These are phyloP conservation scores for Raja brachyura DNA, from an alignment of 2,113 vertebrate species.

Conservation along the genomic window DNA sequence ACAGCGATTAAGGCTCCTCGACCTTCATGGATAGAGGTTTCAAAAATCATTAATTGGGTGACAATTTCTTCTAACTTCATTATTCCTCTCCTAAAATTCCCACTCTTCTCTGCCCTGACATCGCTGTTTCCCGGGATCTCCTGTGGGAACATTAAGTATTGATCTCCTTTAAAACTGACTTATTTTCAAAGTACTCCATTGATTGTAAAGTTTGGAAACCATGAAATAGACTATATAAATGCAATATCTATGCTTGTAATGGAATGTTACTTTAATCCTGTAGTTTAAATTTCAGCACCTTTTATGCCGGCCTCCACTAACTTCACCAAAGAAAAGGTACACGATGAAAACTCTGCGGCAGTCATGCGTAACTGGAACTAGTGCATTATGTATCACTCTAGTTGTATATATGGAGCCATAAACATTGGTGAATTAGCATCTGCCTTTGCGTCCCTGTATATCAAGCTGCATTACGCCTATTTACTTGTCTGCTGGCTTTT, in stretches of 20 bases:
- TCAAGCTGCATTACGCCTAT: background rate
- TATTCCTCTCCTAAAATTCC: too few species aligned
- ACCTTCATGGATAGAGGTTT: too few species aligned
- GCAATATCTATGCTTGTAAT: background rate
- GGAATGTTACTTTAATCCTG: background rate
- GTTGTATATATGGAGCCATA: background rate
- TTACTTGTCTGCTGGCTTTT: background rate
- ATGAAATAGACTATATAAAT: background rate
- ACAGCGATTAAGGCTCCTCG: too few species aligned
- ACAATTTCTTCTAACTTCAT: too few species aligned
- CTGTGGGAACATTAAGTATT: background rate
- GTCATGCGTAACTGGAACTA: conserved; percentile 41
- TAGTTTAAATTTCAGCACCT: conserved; percentile 41
- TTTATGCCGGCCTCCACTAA: conserved; percentile 83
- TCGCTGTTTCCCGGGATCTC: background rate
- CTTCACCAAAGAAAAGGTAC: conserved; percentile 72
- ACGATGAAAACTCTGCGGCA: conserved; percentile 44
- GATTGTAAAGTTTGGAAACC: background rate
- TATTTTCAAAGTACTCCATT: background rate
- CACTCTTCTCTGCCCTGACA: background rate
- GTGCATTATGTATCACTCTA: conserved; percentile 19
- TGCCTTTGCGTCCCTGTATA: background rate
- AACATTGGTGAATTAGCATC: background rate
- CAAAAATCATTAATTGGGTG: too few species aligned
- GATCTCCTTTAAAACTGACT: background rate